Conservation (phyloP, 1,140 invertebrate genomes). For the Dinoponera quadriceps region DNA sequence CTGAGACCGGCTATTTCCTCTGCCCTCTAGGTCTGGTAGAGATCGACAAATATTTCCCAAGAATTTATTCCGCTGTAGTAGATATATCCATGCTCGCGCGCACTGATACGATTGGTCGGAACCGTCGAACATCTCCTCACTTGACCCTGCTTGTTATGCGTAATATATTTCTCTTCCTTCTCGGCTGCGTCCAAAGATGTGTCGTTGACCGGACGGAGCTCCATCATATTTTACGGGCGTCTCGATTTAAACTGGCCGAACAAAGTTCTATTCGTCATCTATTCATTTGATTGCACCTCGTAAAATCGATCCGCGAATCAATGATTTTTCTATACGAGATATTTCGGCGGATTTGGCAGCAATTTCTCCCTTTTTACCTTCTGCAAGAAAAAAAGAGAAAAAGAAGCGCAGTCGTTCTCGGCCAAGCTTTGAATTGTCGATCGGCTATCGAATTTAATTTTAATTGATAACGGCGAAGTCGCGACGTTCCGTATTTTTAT, state of each 20-base stretch:
- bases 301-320: background rate
- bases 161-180: slow-evolving; percentile 48
- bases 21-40: background rate
- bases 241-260: background rate
- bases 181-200: slow-evolving; percentile 19
- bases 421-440: background rate
- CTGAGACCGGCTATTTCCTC: slow-evolving; percentile 55
- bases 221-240: slow-evolving; percentile 25
- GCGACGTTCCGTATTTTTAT: background rate
- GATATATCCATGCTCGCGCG: slow-evolving; percentile 38
- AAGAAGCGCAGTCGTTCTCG: too few species aligned
- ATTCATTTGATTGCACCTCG: background rate
- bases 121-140: slow-evolving; percentile 51
- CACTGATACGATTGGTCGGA: slow-evolving; percentile 53
- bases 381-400: too few species aligned
- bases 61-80: slow-evolving; percentile 66
- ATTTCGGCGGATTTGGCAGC: background rate
- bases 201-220: slow-evolving; percentile 40
- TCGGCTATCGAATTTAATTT: too few species aligned
- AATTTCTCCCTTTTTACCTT: background rate
- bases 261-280: background rate
- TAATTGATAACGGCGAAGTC: too few species aligned
- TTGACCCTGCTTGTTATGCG: slow-evolving; percentile 52
- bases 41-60: slow-evolving; percentile 67
- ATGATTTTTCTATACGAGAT: background rate